Evolutionary conservation across 1,140 invertebrate genomes (phyloP), one percentile per base, ranked within the genome.

Genomic region (Drosophila pallidifrons): DNA sequence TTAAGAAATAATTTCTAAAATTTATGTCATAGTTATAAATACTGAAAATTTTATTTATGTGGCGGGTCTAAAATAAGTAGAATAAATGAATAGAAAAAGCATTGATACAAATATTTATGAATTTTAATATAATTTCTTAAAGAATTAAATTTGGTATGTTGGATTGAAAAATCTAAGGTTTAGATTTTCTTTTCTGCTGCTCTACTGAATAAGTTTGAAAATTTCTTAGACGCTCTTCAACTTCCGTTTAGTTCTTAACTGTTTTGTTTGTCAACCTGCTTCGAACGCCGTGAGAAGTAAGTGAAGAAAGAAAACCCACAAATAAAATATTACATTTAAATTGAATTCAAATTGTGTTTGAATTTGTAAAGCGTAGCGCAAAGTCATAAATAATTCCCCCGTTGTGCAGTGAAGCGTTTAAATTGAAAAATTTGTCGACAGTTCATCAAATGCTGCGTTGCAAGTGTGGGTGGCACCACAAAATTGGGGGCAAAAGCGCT

Each of bases 401-500:
- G 20, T 32, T 83, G 77, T 63, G 52, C 77, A 88, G 52, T 68
- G 70, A 64, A 85, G 85, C 85, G 71, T 85, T 88, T 89, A 75
- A 88, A 72, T 81, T 75, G 68, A 38, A 79, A 47, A 88, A 88
- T 83, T 83, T 83, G 83, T 88, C 83, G 65, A 70, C 74, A 69
- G 67, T 75, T 78, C 74, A 58, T 89, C 85, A 89, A 66, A 64
- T 70, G 58, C 11, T 45, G 43, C 25, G n/a, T n/a, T 30, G 60
- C 61, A 55, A 65, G 61, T 46, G 82, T 79, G 75, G 82, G 82
- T 79, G 82, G 69, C 69, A 73, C 8, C 38, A 20, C 15, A 45
- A 58, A 25, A 20, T 57, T 52, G 6, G 38, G 4, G 47, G 25
- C 30, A 43, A 32, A 32, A 35, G 70, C 8, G 32, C 25, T 57